Percentiles rank a stretch among this genome's conserved stretches.
phyloP scores from a whole-genome alignment of 2,888 invertebrate genomes.

The Isotomurus palustris region DNA sequence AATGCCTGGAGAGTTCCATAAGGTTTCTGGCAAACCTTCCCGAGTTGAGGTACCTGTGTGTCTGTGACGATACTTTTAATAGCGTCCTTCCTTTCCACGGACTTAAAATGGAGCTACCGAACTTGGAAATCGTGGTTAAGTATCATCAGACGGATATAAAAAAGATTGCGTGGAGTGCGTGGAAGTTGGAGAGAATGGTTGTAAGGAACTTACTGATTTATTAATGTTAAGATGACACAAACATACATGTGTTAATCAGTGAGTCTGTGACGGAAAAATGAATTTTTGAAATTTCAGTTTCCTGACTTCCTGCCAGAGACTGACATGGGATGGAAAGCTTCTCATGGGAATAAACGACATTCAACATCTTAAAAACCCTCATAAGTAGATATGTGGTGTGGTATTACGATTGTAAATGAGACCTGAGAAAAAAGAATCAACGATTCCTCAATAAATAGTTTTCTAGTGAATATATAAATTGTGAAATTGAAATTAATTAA shows the following conservation, averaged over 20 bases:
- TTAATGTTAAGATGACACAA: background rate
- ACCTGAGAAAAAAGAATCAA: too few species aligned
- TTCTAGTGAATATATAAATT: too few species aligned
- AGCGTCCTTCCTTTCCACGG: constrained; percentile 34
- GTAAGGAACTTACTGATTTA: constrained; percentile 17
- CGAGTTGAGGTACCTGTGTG: constrained; percentile 25
- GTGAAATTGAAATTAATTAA: too few species aligned
- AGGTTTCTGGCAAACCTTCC: constrained; percentile 26
- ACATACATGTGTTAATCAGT: background rate
- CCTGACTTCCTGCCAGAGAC: constrained; percentile 36
- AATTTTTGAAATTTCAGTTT: constrained; percentile 23
- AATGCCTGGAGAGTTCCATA: constrained; percentile 32
- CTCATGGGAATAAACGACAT: background rate
- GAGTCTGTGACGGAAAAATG: background rate
- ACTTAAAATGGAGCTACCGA: constrained; percentile 29
- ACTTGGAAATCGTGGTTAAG: constrained; percentile 32
- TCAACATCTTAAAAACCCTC: background rate
- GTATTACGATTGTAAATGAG: too few species aligned
- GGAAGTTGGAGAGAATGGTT: constrained; percentile 29
- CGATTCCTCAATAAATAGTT: too few species aligned
- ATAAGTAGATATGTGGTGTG: too few species aligned
- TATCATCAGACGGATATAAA: constrained; percentile 31
- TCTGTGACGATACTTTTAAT: constrained; percentile 35
- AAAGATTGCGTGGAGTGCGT: constrained; percentile 22
- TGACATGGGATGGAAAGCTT: background rate